A percentile compares a stretch with the other conserved stretches of the same genome.
These are phyloP conservation scores for Monodelphis domestica DNA, from an alignment of 2,797 vertebrate genomes.

Conservation along the genomic window DNA sequence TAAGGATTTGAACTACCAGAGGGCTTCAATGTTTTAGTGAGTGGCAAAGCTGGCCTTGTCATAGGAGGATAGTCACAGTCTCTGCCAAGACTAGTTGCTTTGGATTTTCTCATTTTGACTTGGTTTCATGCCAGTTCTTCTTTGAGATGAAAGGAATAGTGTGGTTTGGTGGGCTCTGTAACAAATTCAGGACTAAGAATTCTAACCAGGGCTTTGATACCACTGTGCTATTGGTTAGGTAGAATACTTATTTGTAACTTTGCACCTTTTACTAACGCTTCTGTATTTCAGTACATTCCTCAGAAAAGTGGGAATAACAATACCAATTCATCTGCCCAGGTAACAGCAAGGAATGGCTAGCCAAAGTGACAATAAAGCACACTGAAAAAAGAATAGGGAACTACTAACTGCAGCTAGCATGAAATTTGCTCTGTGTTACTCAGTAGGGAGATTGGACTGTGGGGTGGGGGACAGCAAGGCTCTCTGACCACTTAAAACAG, in stretches of 20 bases:
- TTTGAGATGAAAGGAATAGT: constrained; percentile 52
- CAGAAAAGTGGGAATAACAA: constrained; percentile 52
- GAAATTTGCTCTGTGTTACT: not conserved
- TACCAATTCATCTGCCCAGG: not conserved
- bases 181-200: not conserved
- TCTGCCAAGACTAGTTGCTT: constrained; percentile 64
- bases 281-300: constrained; percentile 33
- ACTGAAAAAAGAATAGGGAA: not conserved
- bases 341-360: constrained; percentile 11
- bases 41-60: constrained; percentile 39
- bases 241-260: not conserved
- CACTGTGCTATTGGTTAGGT: not conserved
- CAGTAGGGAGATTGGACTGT: rapidly evolving
- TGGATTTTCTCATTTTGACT: constrained; percentile 56
- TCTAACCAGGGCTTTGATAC: not conserved
- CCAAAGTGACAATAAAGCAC: constrained; percentile 13
- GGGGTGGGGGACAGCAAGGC: not conserved
- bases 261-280: constrained; percentile 14
- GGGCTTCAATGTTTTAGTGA: not conserved
- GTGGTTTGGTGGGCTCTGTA: constrained; percentile 35
- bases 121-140: constrained; percentile 56
- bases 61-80: constrained; percentile 33
- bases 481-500: not conserved
- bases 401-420: not conserved
- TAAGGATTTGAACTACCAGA: not conserved